Base-by-base conservation (phyloP, 2,113 vertebrate genomes). In the Pluvialis apricaria region DNA sequence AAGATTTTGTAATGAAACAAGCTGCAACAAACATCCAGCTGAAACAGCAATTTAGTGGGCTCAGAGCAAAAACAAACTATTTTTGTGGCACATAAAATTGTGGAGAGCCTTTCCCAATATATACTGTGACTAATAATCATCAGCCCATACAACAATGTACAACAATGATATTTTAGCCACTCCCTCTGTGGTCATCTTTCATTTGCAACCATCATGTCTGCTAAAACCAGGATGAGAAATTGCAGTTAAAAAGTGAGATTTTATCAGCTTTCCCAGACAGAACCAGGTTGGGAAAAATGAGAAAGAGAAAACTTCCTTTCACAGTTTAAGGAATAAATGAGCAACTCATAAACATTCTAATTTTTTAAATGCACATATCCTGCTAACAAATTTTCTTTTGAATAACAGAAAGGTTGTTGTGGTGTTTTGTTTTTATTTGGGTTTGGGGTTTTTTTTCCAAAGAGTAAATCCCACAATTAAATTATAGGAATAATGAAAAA, bases 1-100 rank as follows among this genome's bases (percentile, higher is more conserved):
- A 96, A 83, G 89, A 86, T 90, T 95, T 91, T 88, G 94, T 86
- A 96, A 94, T 90, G 82, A 83, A 96, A 83, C 95, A 96, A 96
- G 96, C 91, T 91, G 81, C 84, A 97, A 91, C 95, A 95, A 86
- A 97, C 66, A 92, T 44, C 78, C 91, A 91, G 94, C 84, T 94
- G 96, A 97, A 97, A 83, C 89, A 96, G 96, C 93, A 81, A 60
- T 86, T 94, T 44, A 86, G 52, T 29, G 16, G 55, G 45, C 93
- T 92, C 18, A 1, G 51, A 82, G 79, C 78, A 95, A 94, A 93
- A 89, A 0, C 94, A 95, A 86, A 89, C 42, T 60, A 68, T 90
- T 94, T 94, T 88, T 88, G 82, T 77, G 66, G 45, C 52, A 76
- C 52, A 51, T 62, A 62, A 95, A 95, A 77, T 92, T 40, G 90